Percentiles rank a stretch among this genome's conserved stretches.
These are phyloP conservation scores for Orussus abietinus DNA, from an alignment of 1,140 invertebrate species.

Conservation along the genomic window DNA sequence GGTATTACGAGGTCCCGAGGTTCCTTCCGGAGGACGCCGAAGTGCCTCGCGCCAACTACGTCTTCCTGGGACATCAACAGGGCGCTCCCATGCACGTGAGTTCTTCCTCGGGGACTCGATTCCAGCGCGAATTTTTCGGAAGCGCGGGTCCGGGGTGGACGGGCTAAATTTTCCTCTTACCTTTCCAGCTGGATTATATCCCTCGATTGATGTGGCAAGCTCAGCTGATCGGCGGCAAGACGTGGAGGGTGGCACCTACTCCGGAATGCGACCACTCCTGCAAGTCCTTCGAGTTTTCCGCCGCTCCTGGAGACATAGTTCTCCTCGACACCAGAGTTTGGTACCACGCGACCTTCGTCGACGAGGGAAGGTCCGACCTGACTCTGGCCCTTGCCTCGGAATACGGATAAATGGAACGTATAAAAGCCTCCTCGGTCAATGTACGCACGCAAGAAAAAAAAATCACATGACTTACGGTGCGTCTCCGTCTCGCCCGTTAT, in stretches of 20 bases:
- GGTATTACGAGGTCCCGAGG: slow-evolving; percentile 77
- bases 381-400: slow-evolving; percentile 90
- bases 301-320: slow-evolving; percentile 82
- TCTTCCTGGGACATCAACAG: slow-evolving; percentile 89
- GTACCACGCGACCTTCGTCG: slow-evolving; percentile 85
- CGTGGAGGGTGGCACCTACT: slow-evolving; percentile 79
- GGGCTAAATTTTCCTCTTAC: slow-evolving; percentile 19
- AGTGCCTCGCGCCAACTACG: slow-evolving; percentile 84
- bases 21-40: slow-evolving; percentile 88
- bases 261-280: slow-evolving; percentile 85
- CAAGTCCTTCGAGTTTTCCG: slow-evolving; percentile 67
- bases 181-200: slow-evolving; percentile 83
- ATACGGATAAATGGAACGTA: slow-evolving; percentile 84
- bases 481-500: too few species aligned
- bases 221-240: slow-evolving; percentile 82
- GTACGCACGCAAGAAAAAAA: too few species aligned
- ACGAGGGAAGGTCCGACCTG: slow-evolving; percentile 78
- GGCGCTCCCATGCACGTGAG: slow-evolving; percentile 91
- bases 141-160: slow-evolving; percentile 11
- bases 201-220: slow-evolving; percentile 91
- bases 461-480: too few species aligned
- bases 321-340: slow-evolving; percentile 87
- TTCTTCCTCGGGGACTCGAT: too few species aligned
- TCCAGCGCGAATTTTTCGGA: too few species aligned
- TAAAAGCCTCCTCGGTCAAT: too few species aligned